Evolutionary conservation across 2,797 vertebrate genomes (phyloP).

Genomic region (Acanthopagrus latus): DNA sequence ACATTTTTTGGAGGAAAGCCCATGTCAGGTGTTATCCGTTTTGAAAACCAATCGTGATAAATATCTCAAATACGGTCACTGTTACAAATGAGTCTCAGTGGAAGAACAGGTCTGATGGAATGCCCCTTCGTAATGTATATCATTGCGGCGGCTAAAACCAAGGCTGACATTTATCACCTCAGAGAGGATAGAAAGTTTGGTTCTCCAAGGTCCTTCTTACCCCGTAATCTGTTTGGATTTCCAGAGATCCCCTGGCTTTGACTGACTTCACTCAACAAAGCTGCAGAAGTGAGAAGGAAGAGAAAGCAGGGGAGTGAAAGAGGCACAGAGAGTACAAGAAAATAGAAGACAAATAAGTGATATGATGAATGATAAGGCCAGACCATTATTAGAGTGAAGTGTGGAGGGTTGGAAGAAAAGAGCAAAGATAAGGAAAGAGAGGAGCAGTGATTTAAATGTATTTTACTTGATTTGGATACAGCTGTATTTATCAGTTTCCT

Average conservation of each 20-base stretch:
- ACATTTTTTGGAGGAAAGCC: constrained; percentile 39
- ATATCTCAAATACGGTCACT: constrained; percentile 36
- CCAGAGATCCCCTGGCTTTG: constrained; percentile 69
- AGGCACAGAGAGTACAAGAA: constrained; percentile 14
- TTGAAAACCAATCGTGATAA: constrained; percentile 43
- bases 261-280: constrained; percentile 62
- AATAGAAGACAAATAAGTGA: constrained; percentile 43
- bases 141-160: constrained; percentile 46
- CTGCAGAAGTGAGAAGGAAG: constrained; percentile 12
- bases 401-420: constrained; percentile 15
- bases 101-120: constrained; percentile 45
- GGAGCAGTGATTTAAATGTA: background rate
- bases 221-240: constrained; percentile 75
- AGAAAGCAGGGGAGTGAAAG: constrained; percentile 10
- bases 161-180: constrained; percentile 67
- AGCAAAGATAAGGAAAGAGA: constrained; percentile 22
- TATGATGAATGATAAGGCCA: constrained; percentile 16
- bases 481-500: background rate
- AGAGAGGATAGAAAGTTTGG: constrained; percentile 50
- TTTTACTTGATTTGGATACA: background rate
- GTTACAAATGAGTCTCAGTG: constrained; percentile 37
- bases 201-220: constrained; percentile 58
- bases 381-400: constrained; percentile 18
- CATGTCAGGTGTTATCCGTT: constrained; percentile 41
- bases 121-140: constrained; percentile 34